Percentiles rank a stretch among this genome's conserved stretches.
These are phyloP conservation scores for Schizothorax lantsangensis DNA, from an alignment of 2,797 vertebrate species.

Conservation along the genomic window DNA sequence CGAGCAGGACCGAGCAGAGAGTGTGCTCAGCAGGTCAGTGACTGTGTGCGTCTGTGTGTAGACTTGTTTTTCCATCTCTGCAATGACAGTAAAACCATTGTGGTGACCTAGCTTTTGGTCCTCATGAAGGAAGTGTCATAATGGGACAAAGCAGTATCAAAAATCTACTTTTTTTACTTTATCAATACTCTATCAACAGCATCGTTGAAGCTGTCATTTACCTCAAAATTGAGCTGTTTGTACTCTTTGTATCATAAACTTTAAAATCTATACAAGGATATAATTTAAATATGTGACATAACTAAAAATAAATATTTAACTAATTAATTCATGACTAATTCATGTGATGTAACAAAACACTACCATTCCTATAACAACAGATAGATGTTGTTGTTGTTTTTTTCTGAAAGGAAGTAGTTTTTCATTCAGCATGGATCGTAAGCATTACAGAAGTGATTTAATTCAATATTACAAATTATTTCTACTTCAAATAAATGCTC, in stretches of 20 bases:
- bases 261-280: too few species aligned
- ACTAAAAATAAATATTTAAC: background rate
- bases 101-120: background rate
- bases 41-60: background rate
- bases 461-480: background rate
- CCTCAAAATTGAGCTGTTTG: background rate
- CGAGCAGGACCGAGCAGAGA: slow-evolving; percentile 44
- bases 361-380: too few species aligned
- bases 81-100: background rate
- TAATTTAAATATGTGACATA: background rate
- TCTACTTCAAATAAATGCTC: background rate
- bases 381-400: too few species aligned
- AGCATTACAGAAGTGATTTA: background rate
- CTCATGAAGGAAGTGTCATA: background rate
- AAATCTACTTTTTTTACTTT: background rate
- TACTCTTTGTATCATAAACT: too few species aligned
- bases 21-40: slow-evolving; percentile 51
- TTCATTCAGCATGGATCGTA: background rate
- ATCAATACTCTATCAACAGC: background rate
- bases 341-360: too few species aligned
- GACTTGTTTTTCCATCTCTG: background rate
- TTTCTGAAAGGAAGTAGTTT: background rate
- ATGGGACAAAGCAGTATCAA: background rate
- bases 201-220: background rate
- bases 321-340: too few species aligned